Evolutionary conservation across 2,888 invertebrate genomes (phyloP).

Genomic region (Pemphredon lugubris): DNA sequence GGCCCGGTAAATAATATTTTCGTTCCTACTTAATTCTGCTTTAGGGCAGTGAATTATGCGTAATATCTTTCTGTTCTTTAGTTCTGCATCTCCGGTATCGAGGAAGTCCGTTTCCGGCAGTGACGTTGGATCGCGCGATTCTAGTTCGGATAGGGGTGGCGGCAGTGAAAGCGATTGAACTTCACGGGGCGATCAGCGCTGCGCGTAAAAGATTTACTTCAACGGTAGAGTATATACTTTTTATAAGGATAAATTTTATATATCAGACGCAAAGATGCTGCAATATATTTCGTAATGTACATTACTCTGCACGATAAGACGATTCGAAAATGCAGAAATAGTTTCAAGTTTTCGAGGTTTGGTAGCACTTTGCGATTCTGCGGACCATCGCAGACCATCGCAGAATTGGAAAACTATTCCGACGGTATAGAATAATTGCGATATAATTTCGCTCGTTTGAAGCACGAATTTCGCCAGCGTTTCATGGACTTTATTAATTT

Average conservation of each 20-base stretch:
- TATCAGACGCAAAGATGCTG: constrained; percentile 10
- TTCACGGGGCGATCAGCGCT: neutral
- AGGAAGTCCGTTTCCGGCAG: constrained; percentile 85
- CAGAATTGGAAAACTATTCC: too few species aligned
- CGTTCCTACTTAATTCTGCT: too few species aligned
- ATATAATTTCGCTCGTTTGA: too few species aligned
- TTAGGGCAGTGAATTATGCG: too few species aligned
- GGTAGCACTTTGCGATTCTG: neutral
- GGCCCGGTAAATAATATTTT: constrained; percentile 65
- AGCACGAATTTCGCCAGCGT: too few species aligned
- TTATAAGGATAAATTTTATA: constrained; percentile 35
- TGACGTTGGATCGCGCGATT: constrained; percentile 78
- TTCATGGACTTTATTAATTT: too few species aligned
- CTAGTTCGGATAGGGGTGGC: constrained; percentile 66
- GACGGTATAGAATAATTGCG: too few species aligned
- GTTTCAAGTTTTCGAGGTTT: neutral
- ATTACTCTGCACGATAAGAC: neutral
- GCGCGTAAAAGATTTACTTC: neutral
- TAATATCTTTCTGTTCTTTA: too few species aligned
- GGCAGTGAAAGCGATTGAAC: constrained; percentile 63
- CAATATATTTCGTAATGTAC: constrained; percentile 3
- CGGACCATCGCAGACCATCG: too few species aligned
- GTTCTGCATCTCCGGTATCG: constrained; percentile 83
- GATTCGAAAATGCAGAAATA: neutral
- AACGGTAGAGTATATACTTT: constrained; percentile 22